phyloP scores from a whole-genome alignment of 2,888 invertebrate genomes.

The Cantharis rufa region DNA sequence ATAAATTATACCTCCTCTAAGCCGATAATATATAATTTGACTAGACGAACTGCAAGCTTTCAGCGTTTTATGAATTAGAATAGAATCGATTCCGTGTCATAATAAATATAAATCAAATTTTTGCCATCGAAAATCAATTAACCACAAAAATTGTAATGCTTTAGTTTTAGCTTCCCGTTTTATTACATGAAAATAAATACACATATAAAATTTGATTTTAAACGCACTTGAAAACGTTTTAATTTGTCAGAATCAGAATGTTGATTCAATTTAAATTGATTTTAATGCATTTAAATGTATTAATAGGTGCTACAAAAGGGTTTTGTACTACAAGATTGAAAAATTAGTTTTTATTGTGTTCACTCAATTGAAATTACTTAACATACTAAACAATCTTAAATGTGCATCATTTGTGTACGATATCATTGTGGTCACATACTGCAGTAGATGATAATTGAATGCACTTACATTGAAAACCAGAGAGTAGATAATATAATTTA shows the following conservation, averaged over 20 bases:
- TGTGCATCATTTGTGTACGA: background rate
- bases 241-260: background rate
- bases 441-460: too few relatives aligned
- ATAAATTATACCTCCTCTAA: background rate
- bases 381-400: background rate
- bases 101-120: background rate
- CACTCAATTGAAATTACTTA: background rate
- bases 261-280: background rate
- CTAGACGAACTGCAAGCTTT: background rate
- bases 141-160: background rate
- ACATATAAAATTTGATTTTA: background rate
- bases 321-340: background rate
- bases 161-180: background rate
- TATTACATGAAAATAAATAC: background rate
- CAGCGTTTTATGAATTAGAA: background rate
- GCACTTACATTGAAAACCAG: background rate
- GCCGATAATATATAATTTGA: background rate
- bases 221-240: background rate
- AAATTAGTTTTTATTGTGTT: background rate
- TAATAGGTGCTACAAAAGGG: background rate
- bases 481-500: too few relatives aligned
- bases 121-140: background rate
- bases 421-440: background rate
- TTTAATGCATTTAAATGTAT: background rate
- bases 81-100: background rate